Base-by-base conservation (phyloP, 1,140 invertebrate genomes). In the Sycophaga agraensis region DNA sequence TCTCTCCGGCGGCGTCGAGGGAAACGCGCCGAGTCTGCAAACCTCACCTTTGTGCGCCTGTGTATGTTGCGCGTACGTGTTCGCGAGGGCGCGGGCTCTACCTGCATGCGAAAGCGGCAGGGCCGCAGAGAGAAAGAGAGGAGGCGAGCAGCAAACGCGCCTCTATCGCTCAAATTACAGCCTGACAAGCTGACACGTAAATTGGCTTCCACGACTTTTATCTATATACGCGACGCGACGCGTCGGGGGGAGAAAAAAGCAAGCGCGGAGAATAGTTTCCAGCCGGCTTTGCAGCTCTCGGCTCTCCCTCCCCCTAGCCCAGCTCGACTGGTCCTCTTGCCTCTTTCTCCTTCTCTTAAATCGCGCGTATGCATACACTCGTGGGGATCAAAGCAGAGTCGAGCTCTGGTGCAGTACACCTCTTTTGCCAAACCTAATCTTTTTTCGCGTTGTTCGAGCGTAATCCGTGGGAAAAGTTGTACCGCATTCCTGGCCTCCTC, bases 141-240 rank as follows among this genome's bases (percentile, higher is more conserved):
- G 8, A n/a, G 17, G 8, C 16, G 12, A 50, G 19, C n/a, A n/a
- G n/a, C 48, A 35, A 40, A 37, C 50, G 45, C 37, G 68, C 70
- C 69, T 76, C 71, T 73, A 73, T 73, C 70, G 69, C 68, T 73
- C 68, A 75, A 77, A 77, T 75, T 77, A 77, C 73, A 75, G 63
- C 69, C 75, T 77, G 75, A 77, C 73, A 77, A 70, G 66, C 70
- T 75, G 75, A 77, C 73, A 75, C 70, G 75, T 74, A 77, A 77
- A 75, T 75, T 75, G 73, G 69, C 60, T 62, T 62, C 69, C 66
- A 71, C 68, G 70, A 75, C 68, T 62, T 62, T 73, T 74, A 69
- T 72, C 69, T 72, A 72, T 73, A 71, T 66, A 70, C 60, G 54
- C 67, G n/a, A n/a, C n/a, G n/a, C n/a, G 54, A 50, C 22, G 11